Percentiles rank a stretch among this genome's conserved stretches.
Conservation (phyloP, 2,797 vertebrate genomes). For the Oreochromis mossambicus region DNA sequence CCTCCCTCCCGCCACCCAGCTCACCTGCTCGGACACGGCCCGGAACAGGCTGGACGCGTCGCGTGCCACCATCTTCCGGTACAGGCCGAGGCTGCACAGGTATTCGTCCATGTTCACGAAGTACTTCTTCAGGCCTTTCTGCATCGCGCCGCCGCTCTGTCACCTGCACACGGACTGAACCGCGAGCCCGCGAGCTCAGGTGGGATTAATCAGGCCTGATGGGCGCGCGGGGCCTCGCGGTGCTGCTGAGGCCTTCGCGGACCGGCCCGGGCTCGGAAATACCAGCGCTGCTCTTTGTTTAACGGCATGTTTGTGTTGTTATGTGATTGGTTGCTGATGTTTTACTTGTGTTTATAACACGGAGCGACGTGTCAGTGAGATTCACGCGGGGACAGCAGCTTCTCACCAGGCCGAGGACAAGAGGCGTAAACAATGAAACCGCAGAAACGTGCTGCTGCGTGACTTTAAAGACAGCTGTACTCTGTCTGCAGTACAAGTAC, state of each 20-base stretch:
- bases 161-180: neutral
- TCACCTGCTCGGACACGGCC: constrained; percentile 93
- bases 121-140: constrained; percentile 90
- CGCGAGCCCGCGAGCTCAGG: neutral
- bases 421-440: neutral
- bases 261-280: neutral
- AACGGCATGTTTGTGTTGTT: neutral
- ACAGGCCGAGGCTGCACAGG: constrained; percentile 86
- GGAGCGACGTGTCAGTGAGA: neutral
- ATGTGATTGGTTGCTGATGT: neutral
- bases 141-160: constrained; percentile 72
- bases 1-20: neutral
- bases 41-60: constrained; percentile 93
- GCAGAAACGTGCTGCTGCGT: neutral
- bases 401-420: neutral
- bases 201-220: constrained; percentile 38
- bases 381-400: neutral
- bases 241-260: neutral
- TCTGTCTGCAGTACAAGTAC: neutral
- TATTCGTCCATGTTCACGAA: constrained; percentile 94
- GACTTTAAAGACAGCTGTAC: neutral
- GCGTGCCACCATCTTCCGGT: constrained; percentile 91
- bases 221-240: neutral
- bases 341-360: neutral
- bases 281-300: neutral